Evolutionary conservation across 2,797 vertebrate species (phyloP), one percentile per base, ranked within the genome.

Genomic region (Spinus pinus): DNA sequence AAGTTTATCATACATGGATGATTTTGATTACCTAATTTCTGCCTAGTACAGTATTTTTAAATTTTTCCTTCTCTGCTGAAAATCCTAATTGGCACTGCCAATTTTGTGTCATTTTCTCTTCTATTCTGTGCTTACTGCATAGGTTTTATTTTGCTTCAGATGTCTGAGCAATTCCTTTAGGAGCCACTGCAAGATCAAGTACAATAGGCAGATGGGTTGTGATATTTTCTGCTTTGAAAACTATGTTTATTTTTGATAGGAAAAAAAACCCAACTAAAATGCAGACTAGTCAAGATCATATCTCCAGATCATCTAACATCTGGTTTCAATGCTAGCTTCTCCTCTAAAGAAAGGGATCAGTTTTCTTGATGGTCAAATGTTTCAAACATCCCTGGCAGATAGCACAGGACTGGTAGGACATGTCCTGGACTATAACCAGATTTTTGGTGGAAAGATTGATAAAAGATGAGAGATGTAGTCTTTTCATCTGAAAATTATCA

Each of bases 391-490:
- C 3, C 4, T 66, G 22, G 28, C 7, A 65, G 15, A 44, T n/a
- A 65, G 22, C 14, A 28, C 11, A 49, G 16, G 25, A 27, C 9
- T 56, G 7, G 15, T 30, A 74, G 20, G 8, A 9, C 12, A 74
- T 71, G 14, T 57, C 20, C 12, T n/a, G n/a, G 11, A 62, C 30
- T 46, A 46, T 24, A 3, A 54, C 2, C 14, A 54, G 4, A 3
- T 50, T 49, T 86, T 75, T 69, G 4, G 33, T 56, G 21, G 14
- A 86, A 71, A 79, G 44, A 64, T 2, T 75, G 12, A 14, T 53
- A 46, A 54, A 7, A 58, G 4, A 7, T 67, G 14, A 46, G n/a
- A 84, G 0, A 1, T 2, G 3, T 23, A 42, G 20, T 4, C 2
- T 42, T 72, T 77, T 64, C 7, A 15, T 42, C 13, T 60, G 24